Evolutionary conservation across 2,113 vertebrate genomes (phyloP).

Genomic region (Cryptotis parvus): DNA sequence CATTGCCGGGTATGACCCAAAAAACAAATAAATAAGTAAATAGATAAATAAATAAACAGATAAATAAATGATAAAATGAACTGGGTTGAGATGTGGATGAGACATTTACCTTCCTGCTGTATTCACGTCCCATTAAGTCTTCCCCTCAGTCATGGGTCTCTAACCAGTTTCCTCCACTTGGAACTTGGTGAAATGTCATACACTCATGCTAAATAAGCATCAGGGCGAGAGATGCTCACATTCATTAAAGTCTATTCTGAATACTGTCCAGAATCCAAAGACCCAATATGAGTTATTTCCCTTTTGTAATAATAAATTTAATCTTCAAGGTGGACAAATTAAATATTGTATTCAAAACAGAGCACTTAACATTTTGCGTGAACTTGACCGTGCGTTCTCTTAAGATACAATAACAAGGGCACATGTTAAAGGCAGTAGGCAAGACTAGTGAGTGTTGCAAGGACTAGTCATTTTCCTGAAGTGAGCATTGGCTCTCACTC

Average conservation of each 20-base stretch:
- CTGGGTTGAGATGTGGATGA: background rate
- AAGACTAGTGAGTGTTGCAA: background rate
- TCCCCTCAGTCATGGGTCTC: background rate
- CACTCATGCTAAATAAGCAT: slow-evolving; percentile 47
- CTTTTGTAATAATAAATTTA: slow-evolving; percentile 29
- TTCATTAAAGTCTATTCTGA: slow-evolving; percentile 52
- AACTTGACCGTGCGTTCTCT: background rate
- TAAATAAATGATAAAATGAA: too few species aligned
- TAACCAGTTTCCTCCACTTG: slow-evolving; percentile 51
- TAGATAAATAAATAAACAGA: too few species aligned
- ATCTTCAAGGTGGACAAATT: background rate
- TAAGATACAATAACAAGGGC: background rate
- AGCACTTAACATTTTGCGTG: background rate
- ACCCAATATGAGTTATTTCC: slow-evolving; percentile 35
- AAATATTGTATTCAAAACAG: slow-evolving; percentile 22
- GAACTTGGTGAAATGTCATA: slow-evolving; percentile 12
- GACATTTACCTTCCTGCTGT: slow-evolving; percentile 41
- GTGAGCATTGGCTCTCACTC: background rate
- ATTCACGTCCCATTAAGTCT: slow-evolving; percentile 46
- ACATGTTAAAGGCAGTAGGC: slow-evolving; percentile 33
- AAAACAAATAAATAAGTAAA: too few species aligned
- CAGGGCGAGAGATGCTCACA: background rate
- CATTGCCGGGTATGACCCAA: too few species aligned
- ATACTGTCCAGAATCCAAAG: slow-evolving; percentile 32
- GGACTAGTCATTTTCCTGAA: slow-evolving; percentile 22